Conservation (phyloP, 2,113 vertebrate species). For the Callipepla californica region DNA sequence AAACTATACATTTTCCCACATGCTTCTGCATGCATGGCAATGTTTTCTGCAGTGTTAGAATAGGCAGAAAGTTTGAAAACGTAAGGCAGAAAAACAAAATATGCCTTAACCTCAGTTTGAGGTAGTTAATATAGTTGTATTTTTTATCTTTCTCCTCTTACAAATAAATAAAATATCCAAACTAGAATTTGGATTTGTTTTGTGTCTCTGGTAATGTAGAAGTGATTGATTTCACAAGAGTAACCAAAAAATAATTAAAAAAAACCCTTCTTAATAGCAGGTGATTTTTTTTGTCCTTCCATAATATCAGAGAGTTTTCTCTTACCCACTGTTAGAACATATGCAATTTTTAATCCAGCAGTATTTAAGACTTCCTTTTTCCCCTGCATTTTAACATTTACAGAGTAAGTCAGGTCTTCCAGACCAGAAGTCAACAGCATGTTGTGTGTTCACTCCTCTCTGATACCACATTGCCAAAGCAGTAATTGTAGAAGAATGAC, state of each 20-base stretch:
- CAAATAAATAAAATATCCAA: not conserved
- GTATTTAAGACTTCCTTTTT: not conserved
- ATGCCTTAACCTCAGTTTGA: not conserved
- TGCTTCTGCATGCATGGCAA: fast-evolving
- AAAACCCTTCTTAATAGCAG: not conserved
- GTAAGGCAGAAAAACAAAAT: not conserved
- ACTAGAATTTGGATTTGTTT: not conserved
- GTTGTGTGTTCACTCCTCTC: not conserved
- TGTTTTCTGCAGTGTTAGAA: not conserved
- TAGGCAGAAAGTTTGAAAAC: not conserved
- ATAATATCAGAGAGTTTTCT: not conserved
- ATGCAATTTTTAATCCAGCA: not conserved
- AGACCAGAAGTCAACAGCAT: not conserved
- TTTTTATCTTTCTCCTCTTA: not conserved
- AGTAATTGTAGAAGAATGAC: not conserved
- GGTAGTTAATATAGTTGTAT: not conserved
- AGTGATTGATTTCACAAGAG: not conserved
- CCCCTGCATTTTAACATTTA: not conserved
- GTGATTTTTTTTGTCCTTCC: not conserved
- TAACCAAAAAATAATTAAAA: not conserved
- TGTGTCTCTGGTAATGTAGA: not conserved
- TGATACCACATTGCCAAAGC: not conserved
- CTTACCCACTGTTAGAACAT: not conserved
- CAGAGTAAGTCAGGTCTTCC: not conserved
- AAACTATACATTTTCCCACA: not conserved